phyloP scores from a whole-genome alignment of 2,113 vertebrate genomes.

The Potamarius usumacintae region DNA sequence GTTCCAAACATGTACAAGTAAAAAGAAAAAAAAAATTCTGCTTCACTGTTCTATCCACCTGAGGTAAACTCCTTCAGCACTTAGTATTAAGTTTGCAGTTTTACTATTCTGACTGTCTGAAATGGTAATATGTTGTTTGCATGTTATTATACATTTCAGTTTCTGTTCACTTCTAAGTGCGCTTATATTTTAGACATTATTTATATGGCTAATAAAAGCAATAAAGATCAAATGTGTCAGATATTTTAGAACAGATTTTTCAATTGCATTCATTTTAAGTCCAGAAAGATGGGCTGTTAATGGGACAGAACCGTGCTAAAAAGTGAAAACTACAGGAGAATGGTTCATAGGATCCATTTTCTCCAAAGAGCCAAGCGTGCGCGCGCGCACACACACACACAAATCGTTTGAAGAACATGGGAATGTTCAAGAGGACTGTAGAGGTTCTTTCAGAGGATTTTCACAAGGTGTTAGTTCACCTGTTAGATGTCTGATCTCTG shows the following conservation, averaged over 20 bases:
- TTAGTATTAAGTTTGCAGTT: not conserved
- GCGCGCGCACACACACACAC: not conserved
- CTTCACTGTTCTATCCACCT: not conserved
- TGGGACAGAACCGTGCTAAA: not conserved
- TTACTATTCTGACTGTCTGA: not conserved
- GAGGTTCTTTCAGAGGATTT: not conserved
- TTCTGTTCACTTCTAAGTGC: too few species aligned
- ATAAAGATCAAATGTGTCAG: not conserved
- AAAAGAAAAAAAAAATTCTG: too few species aligned
- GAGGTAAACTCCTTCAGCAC: not conserved
- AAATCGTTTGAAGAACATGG: not conserved
- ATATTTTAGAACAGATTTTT: not conserved
- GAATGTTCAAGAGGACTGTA: not conserved
- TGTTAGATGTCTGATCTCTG: slow-evolving; percentile 1
- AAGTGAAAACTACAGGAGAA: not conserved
- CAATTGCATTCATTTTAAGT: not conserved
- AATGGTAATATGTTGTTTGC: not conserved
- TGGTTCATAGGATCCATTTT: not conserved
- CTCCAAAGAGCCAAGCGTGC: not conserved
- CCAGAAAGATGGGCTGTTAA: not conserved
- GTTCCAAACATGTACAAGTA: not conserved
- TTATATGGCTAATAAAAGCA: not conserved
- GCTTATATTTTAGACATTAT: not conserved
- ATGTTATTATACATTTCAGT: not conserved
- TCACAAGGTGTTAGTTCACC: not conserved